Evolutionary conservation across 2,113 vertebrate genomes (phyloP), one percentile per base, ranked within the genome.

Genomic region (Mustelus asterias): DNA sequence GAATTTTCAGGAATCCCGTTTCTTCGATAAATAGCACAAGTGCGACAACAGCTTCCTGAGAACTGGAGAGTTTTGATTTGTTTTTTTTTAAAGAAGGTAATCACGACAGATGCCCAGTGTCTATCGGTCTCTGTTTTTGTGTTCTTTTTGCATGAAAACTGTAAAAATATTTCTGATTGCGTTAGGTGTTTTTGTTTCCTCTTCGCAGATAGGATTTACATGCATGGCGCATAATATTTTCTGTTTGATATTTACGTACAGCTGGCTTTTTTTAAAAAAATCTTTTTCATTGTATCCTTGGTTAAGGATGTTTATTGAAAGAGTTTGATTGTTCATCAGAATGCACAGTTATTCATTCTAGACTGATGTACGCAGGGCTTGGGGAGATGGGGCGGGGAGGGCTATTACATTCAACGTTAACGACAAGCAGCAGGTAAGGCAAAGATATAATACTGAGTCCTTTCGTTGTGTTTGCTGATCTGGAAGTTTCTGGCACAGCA

Each of bases 191-290:
- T 72, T 70, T 33, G 41, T 11, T 48, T 29, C 18, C 69, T 95
- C 69, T 11, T 54, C 67, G 44, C 94, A 54, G 29, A 70, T n/a
- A 95, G 67, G 48, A 54, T 95, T 95, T 95, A 95, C 58, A 90
- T 90, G 48, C 88, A 60, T 16, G 88, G 88, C 89, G 89, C 67
- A 72, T 69, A 72, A 76, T 70, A 26, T 44, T 72, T 70, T 44
- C 67, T 29, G 69, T 72, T 72, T 54, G 94, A 37, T 95, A 69
- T 95, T 69, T 95, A 63, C 11, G 37, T 95, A 44, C 20, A 63
- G 7, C 67, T 95, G 67, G 26, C 9, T 65, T 67, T 93, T 37
- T 9, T 72, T 54, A 76, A 33, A 44, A 95, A 95, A 95, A 69
- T 69, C 72, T 24, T 95, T 95, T 95, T 69, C 93, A 67, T 67